These are phyloP conservation scores for Cosmia pyralina DNA, from an alignment of 2,888 invertebrate genomes.

Conservation along the genomic window DNA sequence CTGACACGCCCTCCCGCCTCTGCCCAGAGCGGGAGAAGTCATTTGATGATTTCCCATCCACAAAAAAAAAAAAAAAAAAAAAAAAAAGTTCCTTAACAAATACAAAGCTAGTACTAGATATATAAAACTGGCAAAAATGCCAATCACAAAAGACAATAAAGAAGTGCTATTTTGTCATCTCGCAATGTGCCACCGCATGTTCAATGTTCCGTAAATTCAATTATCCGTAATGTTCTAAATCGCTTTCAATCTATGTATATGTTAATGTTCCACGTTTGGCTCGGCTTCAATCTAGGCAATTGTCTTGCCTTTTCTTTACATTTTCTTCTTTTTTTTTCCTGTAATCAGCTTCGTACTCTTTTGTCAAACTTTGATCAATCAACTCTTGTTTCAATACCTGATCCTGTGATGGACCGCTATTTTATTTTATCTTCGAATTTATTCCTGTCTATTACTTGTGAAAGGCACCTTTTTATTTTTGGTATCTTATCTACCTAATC, in stretches of 20 bases:
- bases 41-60: too few relatives aligned
- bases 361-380: conserved; percentile 44
- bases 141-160: background rate
- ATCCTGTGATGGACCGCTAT: background rate
- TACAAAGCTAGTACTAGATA: background rate
- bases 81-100: too few relatives aligned
- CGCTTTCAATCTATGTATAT: conserved; percentile 42
- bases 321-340: conserved; percentile 25
- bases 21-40: too few relatives aligned
- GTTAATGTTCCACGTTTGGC: conserved; percentile 34
- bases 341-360: conserved; percentile 12
- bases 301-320: conserved; percentile 24
- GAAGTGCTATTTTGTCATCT: conserved; percentile 29
- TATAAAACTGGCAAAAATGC: background rate
- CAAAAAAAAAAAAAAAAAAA: too few relatives aligned
- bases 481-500: background rate
- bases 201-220: conserved; percentile 61
- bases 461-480: background rate
- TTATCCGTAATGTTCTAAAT: conserved; percentile 48
- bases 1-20: too few relatives aligned
- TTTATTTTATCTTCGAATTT: conserved; percentile 24
- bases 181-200: conserved; percentile 17
- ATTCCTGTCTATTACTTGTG: background rate
- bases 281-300: conserved; percentile 43
- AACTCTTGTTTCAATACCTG: background rate